Evolutionary conservation across 2,888 invertebrate species (phyloP).

Genomic region (Mantis religiosa): DNA sequence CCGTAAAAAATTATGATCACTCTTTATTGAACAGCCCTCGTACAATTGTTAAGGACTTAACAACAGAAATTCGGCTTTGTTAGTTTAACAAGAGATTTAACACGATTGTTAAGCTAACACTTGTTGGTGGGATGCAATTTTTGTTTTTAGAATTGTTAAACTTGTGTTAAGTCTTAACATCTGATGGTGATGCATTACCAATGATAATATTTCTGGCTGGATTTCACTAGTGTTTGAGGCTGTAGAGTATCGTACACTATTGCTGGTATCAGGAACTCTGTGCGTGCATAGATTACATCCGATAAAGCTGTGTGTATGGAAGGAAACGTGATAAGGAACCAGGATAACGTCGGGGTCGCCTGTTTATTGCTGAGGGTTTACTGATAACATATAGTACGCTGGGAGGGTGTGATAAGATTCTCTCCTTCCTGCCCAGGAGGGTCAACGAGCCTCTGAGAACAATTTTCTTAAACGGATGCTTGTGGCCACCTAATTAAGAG

Average conservation of each 20-base stretch:
- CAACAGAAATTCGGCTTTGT: no score
- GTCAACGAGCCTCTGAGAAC: not conserved
- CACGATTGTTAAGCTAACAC: no score
- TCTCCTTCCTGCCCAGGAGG: not conserved
- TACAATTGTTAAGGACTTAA: no score
- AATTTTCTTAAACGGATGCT: not conserved
- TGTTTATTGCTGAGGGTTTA: not conserved
- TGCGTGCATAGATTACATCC: not conserved
- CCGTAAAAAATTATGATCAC: no score
- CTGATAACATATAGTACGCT: not conserved
- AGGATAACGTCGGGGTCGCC: not conserved
- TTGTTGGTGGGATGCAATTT: no score
- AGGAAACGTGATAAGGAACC: not conserved
- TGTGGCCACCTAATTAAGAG: not conserved
- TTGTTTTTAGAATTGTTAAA: no score
- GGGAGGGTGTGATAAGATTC: not conserved
- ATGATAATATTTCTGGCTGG: no score
- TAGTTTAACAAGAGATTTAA: no score
- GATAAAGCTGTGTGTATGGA: not conserved
- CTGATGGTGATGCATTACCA: no score
- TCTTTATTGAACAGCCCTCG: no score
- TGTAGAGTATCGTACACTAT: not conserved
- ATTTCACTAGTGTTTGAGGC: no score
- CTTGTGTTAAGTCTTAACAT: no score
- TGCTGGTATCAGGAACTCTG: not conserved